Evolutionary conservation across 2,113 vertebrate species (phyloP).

Genomic region (Cryptoleucopteryx plumbea): DNA sequence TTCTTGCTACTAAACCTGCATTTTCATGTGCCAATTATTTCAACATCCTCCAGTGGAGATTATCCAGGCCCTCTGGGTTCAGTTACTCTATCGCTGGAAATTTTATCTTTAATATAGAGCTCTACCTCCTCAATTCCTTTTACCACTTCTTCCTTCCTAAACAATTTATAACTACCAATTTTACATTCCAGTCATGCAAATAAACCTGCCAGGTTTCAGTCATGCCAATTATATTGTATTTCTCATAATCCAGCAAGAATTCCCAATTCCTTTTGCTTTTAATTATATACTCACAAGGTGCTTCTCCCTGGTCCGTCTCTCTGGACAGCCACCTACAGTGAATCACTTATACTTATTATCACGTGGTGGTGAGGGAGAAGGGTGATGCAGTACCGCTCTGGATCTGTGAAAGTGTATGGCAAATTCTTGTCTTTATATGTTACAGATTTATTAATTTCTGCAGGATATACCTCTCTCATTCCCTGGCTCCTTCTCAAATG

Average conservation of each 20-base stretch:
- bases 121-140: slow-evolving; percentile 15
- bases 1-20: neutral
- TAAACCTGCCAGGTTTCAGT: slow-evolving; percentile 35
- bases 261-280: slow-evolving; percentile 24
- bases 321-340: neutral
- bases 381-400: neutral
- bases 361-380: neutral
- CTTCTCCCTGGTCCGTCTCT: neutral
- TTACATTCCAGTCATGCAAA: slow-evolving; percentile 36
- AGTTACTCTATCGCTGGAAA: neutral
- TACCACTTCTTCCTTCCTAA: neutral
- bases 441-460: neutral
- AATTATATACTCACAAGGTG: slow-evolving; percentile 6
- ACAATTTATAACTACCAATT: slow-evolving; percentile 6
- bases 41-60: neutral
- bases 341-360: neutral
- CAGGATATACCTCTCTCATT: neutral
- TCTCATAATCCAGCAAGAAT: slow-evolving; percentile 38
- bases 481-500: neutral
- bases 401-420: neutral
- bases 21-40: slow-evolving; percentile 50
- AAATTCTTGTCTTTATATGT: neutral
- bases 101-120: slow-evolving; percentile 5
- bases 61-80: neutral
- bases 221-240: slow-evolving; percentile 43